phyloP scores from a whole-genome alignment of 1,140 invertebrate species.

The Eurosta solidaginis region DNA sequence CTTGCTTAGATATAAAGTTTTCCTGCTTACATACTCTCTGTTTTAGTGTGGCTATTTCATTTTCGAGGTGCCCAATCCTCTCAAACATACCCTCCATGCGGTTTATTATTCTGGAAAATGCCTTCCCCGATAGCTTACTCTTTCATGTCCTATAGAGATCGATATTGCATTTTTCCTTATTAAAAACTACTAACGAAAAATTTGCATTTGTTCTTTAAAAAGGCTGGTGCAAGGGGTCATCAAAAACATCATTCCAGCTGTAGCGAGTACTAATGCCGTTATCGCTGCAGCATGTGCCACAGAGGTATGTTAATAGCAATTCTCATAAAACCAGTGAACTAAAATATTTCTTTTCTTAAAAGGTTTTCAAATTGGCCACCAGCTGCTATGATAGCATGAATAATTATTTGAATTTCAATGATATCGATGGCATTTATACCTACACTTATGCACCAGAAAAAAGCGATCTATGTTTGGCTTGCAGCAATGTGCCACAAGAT shows the following conservation, averaged over 20 bases:
- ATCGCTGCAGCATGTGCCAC: conserved; percentile 94
- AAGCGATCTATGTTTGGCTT: conserved; percentile 83
- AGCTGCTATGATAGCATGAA: conserved; percentile 87
- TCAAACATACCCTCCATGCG: no score
- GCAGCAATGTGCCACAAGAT: conserved; percentile 75
- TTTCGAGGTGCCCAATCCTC: no score
- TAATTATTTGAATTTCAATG: conserved; percentile 98
- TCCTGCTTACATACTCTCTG: no score
- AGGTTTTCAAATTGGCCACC: conserved; percentile 88
- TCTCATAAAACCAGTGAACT: neutral
- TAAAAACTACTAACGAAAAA: no score
- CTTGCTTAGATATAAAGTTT: no score
- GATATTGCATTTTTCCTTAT: no score
- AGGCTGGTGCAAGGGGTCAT: conserved; percentile 95
- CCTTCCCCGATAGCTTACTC: no score
- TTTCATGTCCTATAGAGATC: no score
- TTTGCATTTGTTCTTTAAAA: neutral
- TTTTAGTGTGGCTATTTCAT: no score
- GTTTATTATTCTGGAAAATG: no score
- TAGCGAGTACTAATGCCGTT: conserved; percentile 98
- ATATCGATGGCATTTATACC: conserved; percentile 94
- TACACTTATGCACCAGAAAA: conserved; percentile 93
- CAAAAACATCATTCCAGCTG: conserved; percentile 98
- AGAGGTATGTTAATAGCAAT: conserved; percentile 64
- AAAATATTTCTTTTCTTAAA: neutral